A percentile compares a stretch with the other conserved stretches of the same genome.
These are phyloP conservation scores for Megalopta genalis DNA, from an alignment of 1,140 invertebrate genomes.

Conservation along the genomic window DNA sequence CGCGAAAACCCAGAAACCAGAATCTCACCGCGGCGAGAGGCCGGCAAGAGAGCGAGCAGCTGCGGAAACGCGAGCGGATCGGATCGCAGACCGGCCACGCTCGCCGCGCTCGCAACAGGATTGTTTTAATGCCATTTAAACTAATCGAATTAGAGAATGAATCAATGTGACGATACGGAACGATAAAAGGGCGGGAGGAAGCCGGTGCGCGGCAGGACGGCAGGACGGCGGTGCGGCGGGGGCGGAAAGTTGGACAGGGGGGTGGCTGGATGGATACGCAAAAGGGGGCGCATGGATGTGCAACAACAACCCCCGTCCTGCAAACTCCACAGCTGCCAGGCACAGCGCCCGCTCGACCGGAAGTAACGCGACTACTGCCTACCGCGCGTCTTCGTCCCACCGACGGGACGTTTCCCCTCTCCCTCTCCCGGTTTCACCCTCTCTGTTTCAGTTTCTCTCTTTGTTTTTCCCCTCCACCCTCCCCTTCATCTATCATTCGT, in stretches of 20 bases:
- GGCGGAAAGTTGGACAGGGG: slow-evolving; percentile 20
- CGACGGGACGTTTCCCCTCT: slow-evolving; percentile 39
- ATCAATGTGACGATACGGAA: slow-evolving; percentile 75
- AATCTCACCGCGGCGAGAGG: slow-evolving; percentile 34
- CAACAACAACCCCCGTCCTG: slow-evolving; percentile 69
- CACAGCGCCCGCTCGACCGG: slow-evolving; percentile 78
- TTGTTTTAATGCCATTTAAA: slow-evolving; percentile 81
- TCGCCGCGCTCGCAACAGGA: slow-evolving; percentile 71
- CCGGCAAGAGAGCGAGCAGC: slow-evolving; percentile 68
- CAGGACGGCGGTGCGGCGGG: background rate
- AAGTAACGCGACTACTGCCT: slow-evolving; percentile 81
- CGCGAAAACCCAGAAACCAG: slow-evolving; percentile 22
- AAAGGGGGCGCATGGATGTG: slow-evolving; percentile 70
- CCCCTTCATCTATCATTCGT: slow-evolving; percentile 35
- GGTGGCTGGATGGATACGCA: slow-evolving; percentile 60
- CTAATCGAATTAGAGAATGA: slow-evolving; percentile 80
- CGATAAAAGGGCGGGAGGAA: slow-evolving; percentile 51
- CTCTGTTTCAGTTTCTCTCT: slow-evolving; percentile 24
- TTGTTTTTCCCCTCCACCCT: slow-evolving; percentile 13
- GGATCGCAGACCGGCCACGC: slow-evolving; percentile 11
- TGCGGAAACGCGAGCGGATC: slow-evolving; percentile 48
- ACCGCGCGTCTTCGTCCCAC: slow-evolving; percentile 71
- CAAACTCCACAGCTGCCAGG: slow-evolving; percentile 80
- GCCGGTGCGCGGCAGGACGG: slow-evolving; percentile 26
- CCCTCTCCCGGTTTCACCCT: slow-evolving; percentile 41